phyloP scores from a whole-genome alignment of 2,888 invertebrate species.

The Endotricha flammealis region DNA sequence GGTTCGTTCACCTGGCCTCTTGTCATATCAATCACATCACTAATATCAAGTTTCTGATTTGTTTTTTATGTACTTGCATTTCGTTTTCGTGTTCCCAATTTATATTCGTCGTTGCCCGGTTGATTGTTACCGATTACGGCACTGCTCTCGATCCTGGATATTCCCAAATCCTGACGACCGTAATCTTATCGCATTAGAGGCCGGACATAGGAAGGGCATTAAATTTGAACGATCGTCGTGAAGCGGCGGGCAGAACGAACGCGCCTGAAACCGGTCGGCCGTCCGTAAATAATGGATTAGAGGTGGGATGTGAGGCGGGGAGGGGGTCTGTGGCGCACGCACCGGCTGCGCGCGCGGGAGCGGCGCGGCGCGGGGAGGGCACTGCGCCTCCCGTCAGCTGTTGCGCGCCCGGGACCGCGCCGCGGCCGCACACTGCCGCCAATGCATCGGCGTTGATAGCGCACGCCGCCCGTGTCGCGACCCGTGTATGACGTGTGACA shows the following conservation, averaged over 20 bases:
- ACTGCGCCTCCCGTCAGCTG: conserved; percentile 76
- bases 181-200: conserved; percentile 73
- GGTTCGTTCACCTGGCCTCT: conserved; percentile 46
- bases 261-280: conserved; percentile 75
- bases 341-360: conserved; percentile 62
- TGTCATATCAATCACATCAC: conserved; percentile 42
- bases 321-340: conserved; percentile 59
- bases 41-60: conserved; percentile 26
- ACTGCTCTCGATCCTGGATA: conserved; percentile 20
- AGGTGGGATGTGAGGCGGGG: conserved; percentile 61
- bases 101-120: conserved; percentile 5
- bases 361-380: conserved; percentile 32
- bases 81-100: conserved; percentile 11
- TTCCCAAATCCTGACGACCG: conserved; percentile 39
- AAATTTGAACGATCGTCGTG: conserved; percentile 72
- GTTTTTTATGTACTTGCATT: conserved; percentile 10
- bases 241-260: conserved; percentile 63
- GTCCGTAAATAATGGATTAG: conserved; percentile 78
- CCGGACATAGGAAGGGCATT: conserved; percentile 78
- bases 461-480: conserved; percentile 53
- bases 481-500: conserved; percentile 27
- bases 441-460: conserved; percentile 72
- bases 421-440: conserved; percentile 57
- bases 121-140: conserved; percentile 10
- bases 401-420: conserved; percentile 72